Evolutionary conservation across 2,888 invertebrate species (phyloP).

Genomic region (Laspeyria flexula): DNA sequence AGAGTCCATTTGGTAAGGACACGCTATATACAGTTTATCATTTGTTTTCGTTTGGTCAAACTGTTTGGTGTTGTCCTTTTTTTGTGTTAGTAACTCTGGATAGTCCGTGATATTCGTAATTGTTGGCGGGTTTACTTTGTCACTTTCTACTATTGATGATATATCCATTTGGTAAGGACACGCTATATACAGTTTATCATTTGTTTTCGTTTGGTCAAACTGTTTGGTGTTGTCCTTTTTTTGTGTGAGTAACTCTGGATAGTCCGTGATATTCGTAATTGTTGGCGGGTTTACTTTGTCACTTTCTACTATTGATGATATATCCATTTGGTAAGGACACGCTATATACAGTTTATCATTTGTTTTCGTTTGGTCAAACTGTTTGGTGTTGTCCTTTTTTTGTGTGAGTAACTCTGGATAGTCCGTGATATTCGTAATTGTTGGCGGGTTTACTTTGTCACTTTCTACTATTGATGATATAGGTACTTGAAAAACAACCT

Average conservation of each 20-base stretch:
- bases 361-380: constrained; percentile 55
- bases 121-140: constrained; percentile 57
- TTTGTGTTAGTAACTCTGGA: constrained; percentile 53
- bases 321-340: constrained; percentile 76
- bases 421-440: constrained; percentile 46
- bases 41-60: constrained; percentile 59
- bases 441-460: constrained; percentile 61
- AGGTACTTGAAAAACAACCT: constrained; percentile 77
- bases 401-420: constrained; percentile 53
- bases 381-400: constrained; percentile 60
- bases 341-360: constrained; percentile 72
- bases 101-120: constrained; percentile 49
- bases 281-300: constrained; percentile 61
- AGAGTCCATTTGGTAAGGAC: constrained; percentile 74
- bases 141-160: constrained; percentile 68
- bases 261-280: constrained; percentile 48
- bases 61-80: constrained; percentile 59
- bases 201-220: constrained; percentile 57
- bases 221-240: constrained; percentile 61
- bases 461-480: constrained; percentile 61
- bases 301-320: constrained; percentile 65
- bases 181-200: constrained; percentile 71
- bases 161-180: constrained; percentile 78
- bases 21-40: constrained; percentile 72
- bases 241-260: constrained; percentile 51